Evolutionary conservation across 1,140 invertebrate genomes (phyloP).

Genomic region (Antheraea pernyi): DNA sequence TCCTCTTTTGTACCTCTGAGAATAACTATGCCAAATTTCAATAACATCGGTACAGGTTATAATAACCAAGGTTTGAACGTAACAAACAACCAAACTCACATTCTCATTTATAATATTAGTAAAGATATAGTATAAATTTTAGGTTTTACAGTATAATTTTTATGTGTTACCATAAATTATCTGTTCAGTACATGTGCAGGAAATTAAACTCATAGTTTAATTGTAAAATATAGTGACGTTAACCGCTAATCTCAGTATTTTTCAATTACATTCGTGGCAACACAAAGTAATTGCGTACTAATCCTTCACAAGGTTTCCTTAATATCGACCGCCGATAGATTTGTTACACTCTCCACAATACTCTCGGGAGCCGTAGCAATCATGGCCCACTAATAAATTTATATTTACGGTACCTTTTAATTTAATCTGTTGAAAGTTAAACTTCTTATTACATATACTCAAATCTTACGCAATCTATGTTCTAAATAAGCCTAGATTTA

Average conservation of each 20-base stretch:
- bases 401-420: constrained; percentile 36
- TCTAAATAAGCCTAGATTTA: no score
- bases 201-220: background rate
- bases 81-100: no score
- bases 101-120: no score
- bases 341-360: constrained; percentile 17
- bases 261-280: background rate
- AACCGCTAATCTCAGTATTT: background rate
- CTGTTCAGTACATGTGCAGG: background rate
- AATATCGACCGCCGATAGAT: constrained; percentile 12
- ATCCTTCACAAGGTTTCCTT: constrained; percentile 9
- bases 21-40: no score
- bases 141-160: no score
- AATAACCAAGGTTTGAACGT: no score
- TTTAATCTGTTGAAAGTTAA: background rate
- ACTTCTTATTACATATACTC: background rate
- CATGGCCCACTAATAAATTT: constrained; percentile 31
- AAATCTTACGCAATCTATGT: no score
- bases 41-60: no score
- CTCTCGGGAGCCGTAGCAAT: constrained; percentile 33
- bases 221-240: background rate
- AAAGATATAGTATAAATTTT: no score
- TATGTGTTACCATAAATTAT: no score
- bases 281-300: background rate
- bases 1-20: no score